Evolutionary conservation across 2,797 vertebrate species (phyloP).

Genomic region (Mycteria americana): DNA sequence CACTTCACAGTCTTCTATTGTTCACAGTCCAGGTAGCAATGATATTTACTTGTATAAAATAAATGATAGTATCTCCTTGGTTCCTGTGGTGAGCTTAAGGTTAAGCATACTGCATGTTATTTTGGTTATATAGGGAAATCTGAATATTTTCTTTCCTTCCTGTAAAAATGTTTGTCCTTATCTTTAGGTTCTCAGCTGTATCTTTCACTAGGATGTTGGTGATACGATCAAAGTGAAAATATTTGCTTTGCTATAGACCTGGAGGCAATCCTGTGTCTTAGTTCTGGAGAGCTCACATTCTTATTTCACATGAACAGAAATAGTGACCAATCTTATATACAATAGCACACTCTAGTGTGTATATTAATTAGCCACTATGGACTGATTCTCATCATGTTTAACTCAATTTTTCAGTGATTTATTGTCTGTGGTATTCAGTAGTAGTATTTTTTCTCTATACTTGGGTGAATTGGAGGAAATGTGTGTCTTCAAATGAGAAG

Average conservation of each 20-base stretch:
- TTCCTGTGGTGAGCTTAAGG: not conserved
- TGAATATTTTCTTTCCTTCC: not conserved
- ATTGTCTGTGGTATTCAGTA: not conserved
- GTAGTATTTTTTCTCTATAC: not conserved
- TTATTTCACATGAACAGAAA: not conserved
- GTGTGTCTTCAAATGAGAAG: not conserved
- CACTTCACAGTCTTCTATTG: not conserved
- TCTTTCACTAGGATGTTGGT: not conserved
- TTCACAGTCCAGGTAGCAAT: not conserved
- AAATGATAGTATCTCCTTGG: not conserved
- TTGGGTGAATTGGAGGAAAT: not conserved
- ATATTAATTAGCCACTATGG: constrained; percentile 4
- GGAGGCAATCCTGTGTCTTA: not conserved
- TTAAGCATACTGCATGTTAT: not conserved
- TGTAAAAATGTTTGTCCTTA: not conserved
- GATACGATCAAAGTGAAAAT: not conserved
- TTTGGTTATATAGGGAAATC: not conserved
- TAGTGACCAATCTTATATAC: not conserved
- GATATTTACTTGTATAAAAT: not conserved
- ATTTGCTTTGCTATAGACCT: not conserved
- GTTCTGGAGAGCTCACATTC: not conserved
- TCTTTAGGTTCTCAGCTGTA: not conserved
- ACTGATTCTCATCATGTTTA: not conserved
- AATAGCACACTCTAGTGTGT: constrained; percentile 53
- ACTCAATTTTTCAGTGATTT: not conserved